phyloP scores from a whole-genome alignment of 2,888 invertebrate genomes.

The Acronicta alni region DNA sequence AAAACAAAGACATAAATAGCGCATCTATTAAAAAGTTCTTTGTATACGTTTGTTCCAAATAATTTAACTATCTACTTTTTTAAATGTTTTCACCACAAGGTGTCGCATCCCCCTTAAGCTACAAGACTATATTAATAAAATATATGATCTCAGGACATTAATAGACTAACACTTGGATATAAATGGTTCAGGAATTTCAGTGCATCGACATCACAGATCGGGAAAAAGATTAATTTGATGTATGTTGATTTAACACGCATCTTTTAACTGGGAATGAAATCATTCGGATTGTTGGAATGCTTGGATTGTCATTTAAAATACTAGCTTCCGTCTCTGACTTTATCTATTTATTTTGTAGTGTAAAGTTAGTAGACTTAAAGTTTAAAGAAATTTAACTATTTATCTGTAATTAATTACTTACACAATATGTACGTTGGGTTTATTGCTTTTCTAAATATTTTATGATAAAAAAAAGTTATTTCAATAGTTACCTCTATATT shows the following conservation, averaged over 20 bases:
- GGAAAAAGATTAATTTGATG: slow-evolving; percentile 57
- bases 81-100: no score
- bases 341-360: neutral
- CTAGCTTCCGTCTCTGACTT: neutral
- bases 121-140: slow-evolving; percentile 35
- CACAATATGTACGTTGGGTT: no score
- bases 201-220: slow-evolving; percentile 51
- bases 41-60: no score
- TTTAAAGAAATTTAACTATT: no score
- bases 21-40: no score
- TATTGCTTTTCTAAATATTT: no score
- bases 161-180: slow-evolving; percentile 51
- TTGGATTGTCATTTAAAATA: neutral
- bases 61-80: no score
- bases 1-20: no score
- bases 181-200: slow-evolving; percentile 59
- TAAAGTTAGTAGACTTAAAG: no score
- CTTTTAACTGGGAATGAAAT: slow-evolving; percentile 35
- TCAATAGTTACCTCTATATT: no score
- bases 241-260: slow-evolving; percentile 53
- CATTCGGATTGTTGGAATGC: slow-evolving; percentile 26
- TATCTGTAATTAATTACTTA: no score
- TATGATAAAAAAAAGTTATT: no score
- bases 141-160: slow-evolving; percentile 31
- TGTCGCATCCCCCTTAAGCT: neutral